Evolutionary conservation across 2,888 invertebrate genomes (phyloP).

Genomic region (Agonopterix alstromeriana): DNA sequence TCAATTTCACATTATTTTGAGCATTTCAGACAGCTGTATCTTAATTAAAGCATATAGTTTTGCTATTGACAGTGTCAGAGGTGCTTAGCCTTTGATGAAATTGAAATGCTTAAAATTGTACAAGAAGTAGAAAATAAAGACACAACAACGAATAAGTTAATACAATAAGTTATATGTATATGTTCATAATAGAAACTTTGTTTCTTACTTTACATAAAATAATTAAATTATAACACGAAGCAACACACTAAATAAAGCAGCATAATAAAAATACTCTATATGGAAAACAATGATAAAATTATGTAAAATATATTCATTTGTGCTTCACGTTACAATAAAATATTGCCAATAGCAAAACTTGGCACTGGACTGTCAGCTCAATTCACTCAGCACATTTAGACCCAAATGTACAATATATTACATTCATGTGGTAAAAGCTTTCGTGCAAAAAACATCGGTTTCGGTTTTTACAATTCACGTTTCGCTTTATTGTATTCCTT

Average conservation of each 20-base stretch:
- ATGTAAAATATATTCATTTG: constrained; percentile 32
- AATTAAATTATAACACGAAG: constrained; percentile 72
- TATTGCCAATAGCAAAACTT: constrained; percentile 74
- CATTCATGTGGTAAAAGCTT: constrained; percentile 68
- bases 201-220: constrained; percentile 66
- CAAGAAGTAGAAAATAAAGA: constrained; percentile 51
- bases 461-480: constrained; percentile 68
- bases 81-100: constrained; percentile 35
- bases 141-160: constrained; percentile 75
- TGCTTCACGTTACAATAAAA: constrained; percentile 43
- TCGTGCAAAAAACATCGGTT: constrained; percentile 68
- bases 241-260: constrained; percentile 72
- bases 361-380: constrained; percentile 70
- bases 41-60: constrained; percentile 68
- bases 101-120: constrained; percentile 37
- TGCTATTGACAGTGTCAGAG: constrained; percentile 70
- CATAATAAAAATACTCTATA: constrained; percentile 65
- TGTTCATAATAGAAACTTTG: constrained; percentile 69
- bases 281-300: constrained; percentile 56
- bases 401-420: constrained; percentile 77
- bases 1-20: constrained; percentile 71
- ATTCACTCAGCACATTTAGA: constrained; percentile 73
- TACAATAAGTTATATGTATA: constrained; percentile 64
- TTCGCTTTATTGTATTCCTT: constrained; percentile 56
- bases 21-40: constrained; percentile 70